Evolutionary conservation across 2,113 vertebrate species (phyloP), one percentile per base, ranked within the genome.

Genomic region (Sclerurus mexicanus): DNA sequence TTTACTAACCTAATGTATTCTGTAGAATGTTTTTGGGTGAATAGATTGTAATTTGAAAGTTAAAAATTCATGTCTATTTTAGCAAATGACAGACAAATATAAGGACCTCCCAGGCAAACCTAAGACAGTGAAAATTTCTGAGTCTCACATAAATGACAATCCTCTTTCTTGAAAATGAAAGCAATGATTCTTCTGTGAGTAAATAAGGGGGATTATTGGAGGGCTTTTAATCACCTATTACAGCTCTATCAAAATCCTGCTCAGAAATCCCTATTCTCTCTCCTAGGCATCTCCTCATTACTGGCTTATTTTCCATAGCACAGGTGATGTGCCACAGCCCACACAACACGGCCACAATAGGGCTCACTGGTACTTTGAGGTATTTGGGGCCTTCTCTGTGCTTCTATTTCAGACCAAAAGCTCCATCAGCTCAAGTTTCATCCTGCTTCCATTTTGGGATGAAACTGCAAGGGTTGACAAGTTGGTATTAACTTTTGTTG

Each of bases 131-230:
- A 90, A 95, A 95, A 96, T 93, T 83, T 85, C 30, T 50, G 85
- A 94, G 37, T 75, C 68, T 91, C 74, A 60, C 60, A 95, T 95
- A 94, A 95, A 96, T 62, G 67, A 67, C 71, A 73, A 92, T 60
- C 73, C 39, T 95, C 84, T 85, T 91, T 94, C 68, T 96, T 93
- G 87, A 96, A 85, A 96, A 96, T 60, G 23, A 95, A 97, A 93
- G 81, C 90, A 96, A 82, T 93, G 55, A 50, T 60, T 89, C 39
- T 88, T 90, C 82, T 87, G 22, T 87, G 66, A 97, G 92, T 89
- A 93, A 97, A 95, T 81, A 90, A 93, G 67, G 10, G 35, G 30
- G 50, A 90, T 90, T 92, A 74, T 6, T 68, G 27, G 33, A 47
- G 55, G 8, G 3, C 8, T 46, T 83, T 50, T 33, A 69, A 80